A percentile compares a stretch with the other conserved stretches of the same genome.
These are phyloP conservation scores for Colletes latitarsis DNA, from an alignment of 1,140 invertebrate species.

Conservation along the genomic window DNA sequence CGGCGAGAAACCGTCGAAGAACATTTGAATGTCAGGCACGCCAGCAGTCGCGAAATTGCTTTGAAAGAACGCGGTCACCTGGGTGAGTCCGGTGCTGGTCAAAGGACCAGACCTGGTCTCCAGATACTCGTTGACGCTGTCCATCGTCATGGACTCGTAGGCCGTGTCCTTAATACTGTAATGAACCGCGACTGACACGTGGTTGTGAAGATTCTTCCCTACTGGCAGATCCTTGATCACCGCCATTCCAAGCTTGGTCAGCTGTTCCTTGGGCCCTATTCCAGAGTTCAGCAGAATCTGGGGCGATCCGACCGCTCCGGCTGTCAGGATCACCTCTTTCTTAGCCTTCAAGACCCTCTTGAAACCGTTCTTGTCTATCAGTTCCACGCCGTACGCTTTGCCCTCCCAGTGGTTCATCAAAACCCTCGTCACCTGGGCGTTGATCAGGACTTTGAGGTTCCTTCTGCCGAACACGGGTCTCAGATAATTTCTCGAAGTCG, in stretches of 20 bases:
- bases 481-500: conserved; percentile 79
- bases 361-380: conserved; percentile 79
- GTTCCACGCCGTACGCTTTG: conserved; percentile 83
- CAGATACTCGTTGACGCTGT: conserved; percentile 76
- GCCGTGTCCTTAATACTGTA: conserved; percentile 75
- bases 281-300: conserved; percentile 87
- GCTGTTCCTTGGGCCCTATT: conserved; percentile 84
- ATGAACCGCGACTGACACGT: conserved; percentile 77
- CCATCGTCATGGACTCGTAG: conserved; percentile 72
- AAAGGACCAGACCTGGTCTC: conserved; percentile 76
- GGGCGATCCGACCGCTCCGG: conserved; percentile 86
- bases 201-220: conserved; percentile 83
- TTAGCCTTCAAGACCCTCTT: conserved; percentile 64
- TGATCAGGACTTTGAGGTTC: conserved; percentile 79
- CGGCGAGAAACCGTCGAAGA: conserved; percentile 79
- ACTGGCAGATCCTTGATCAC: conserved; percentile 82
- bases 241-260: conserved; percentile 80
- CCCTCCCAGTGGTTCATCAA: conserved; percentile 80
- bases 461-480: conserved; percentile 74
- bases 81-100: conserved; percentile 80
- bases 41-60: conserved; percentile 69
- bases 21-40: conserved; percentile 74
- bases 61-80: conserved; percentile 78
- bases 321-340: conserved; percentile 86
- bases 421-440: conserved; percentile 78